Conservation (phyloP, 64 coral and sea anemone species). For the Stichodactyla mertensii region DNA sequence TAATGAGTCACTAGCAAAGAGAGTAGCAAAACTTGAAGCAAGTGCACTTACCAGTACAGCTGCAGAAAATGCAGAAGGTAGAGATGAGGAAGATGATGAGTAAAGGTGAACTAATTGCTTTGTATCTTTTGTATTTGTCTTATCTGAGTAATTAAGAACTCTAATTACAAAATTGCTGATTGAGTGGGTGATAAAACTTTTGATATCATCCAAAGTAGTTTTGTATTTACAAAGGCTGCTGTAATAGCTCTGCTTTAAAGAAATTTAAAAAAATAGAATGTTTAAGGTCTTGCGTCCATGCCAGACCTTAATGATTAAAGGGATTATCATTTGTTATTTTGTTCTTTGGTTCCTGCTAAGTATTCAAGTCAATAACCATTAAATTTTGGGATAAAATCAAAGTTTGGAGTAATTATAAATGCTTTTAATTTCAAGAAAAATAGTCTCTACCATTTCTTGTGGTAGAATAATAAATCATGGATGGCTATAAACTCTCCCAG, state of each 20-base stretch:
- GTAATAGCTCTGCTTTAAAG: background rate
- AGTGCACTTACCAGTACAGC: background rate
- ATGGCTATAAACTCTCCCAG: too few species aligned
- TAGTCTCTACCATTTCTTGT: too few species aligned
- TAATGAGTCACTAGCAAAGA: background rate
- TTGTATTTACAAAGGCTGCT: background rate
- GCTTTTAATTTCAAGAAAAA: too few species aligned
- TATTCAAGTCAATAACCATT: too few species aligned
- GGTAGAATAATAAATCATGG: too few species aligned
- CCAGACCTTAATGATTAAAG: too few species aligned
- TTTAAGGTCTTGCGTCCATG: background rate
- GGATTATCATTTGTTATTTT: too few species aligned
- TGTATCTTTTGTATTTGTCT: background rate
- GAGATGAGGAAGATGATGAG: constrained; percentile 14
- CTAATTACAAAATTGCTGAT: background rate
- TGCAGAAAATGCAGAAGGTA: background rate
- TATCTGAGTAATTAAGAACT: background rate
- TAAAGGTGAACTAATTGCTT: background rate
- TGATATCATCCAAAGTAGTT: background rate
- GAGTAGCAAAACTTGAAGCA: background rate
- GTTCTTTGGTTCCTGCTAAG: too few species aligned
- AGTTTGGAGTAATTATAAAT: too few species aligned
- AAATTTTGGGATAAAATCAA: too few species aligned
- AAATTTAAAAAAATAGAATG: background rate
- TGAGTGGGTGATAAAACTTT: background rate